A percentile compares a stretch with the other conserved stretches of the same genome.
phyloP scores from a whole-genome alignment of 2,797 vertebrate genomes.

The Amblyraja radiata region DNA sequence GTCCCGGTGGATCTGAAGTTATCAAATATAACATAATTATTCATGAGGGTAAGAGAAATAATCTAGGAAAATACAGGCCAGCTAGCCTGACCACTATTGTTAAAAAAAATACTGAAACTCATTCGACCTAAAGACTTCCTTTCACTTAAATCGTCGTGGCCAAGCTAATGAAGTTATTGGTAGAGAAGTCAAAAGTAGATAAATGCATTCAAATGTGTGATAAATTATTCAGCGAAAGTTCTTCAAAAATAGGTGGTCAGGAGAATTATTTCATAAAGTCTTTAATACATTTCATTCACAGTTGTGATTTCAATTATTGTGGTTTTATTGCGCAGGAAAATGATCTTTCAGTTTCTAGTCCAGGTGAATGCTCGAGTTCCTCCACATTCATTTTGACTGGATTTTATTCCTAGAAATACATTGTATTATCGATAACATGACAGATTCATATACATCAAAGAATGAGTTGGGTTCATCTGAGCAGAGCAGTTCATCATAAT shows the following conservation, averaged over 20 bases:
- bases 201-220: background rate
- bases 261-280: background rate
- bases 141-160: background rate
- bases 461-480: background rate
- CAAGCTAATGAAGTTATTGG: background rate
- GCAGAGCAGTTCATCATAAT: background rate
- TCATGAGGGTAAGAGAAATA: too few relatives aligned
- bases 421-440: background rate
- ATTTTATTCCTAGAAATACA: background rate
- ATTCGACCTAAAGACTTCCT: background rate
- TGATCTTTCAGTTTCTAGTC: background rate
- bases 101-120: too few relatives aligned
- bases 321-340: background rate
- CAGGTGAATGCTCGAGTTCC: background rate
- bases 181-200: background rate
- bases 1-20: too few relatives aligned
- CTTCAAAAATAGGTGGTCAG: background rate
- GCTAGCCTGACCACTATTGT: too few relatives aligned
- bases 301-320: background rate
- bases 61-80: too few relatives aligned
- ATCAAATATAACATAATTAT: too few relatives aligned
- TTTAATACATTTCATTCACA: background rate
- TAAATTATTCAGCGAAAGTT: background rate
- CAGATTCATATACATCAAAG: background rate
- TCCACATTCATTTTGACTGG: background rate